Percentiles rank a stretch among this genome's conserved stretches.
phyloP scores from a whole-genome alignment of 2,797 vertebrate genomes.

The Gadopsis bispinosus region DNA sequence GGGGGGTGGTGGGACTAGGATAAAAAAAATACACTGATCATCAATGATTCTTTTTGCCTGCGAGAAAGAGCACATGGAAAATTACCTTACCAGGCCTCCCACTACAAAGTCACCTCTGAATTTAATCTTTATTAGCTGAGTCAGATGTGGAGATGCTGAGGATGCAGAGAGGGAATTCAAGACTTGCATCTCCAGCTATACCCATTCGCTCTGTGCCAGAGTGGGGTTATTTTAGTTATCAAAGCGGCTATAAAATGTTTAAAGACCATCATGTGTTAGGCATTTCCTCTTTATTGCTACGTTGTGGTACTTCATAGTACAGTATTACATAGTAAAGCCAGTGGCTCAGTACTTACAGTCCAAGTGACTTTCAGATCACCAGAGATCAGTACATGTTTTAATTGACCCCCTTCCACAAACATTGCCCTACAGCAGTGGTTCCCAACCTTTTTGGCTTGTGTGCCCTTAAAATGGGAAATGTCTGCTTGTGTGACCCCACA shows the following conservation, averaged over 20 bases:
- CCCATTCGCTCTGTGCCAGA: conserved; percentile 31
- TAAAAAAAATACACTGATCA: conserved; percentile 59
- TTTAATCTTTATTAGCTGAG: conserved; percentile 80
- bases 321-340: neutral
- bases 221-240: conserved; percentile 38
- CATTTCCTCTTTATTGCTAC: conserved; percentile 14
- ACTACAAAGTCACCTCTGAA: conserved; percentile 78
- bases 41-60: conserved; percentile 63
- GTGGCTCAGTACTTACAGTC: neutral
- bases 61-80: conserved; percentile 64
- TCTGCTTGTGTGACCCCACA: conserved; percentile 14
- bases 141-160: conserved; percentile 82
- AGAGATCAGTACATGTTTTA: conserved; percentile 7
- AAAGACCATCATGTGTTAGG: conserved; percentile 7
- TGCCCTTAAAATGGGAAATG: neutral
- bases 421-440: neutral
- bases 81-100: conserved; percentile 59
- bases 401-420: conserved; percentile 16
- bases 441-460: neutral
- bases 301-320: conserved; percentile 8
- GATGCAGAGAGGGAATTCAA: conserved; percentile 71
- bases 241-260: conserved; percentile 39
- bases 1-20: conserved; percentile 40
- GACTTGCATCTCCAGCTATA: conserved; percentile 40
- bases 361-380: conserved; percentile 10